A percentile compares a stretch with the other conserved stretches of the same genome.
Conservation (phyloP, 2,113 vertebrate species). For the Syrmaticus mikado region DNA sequence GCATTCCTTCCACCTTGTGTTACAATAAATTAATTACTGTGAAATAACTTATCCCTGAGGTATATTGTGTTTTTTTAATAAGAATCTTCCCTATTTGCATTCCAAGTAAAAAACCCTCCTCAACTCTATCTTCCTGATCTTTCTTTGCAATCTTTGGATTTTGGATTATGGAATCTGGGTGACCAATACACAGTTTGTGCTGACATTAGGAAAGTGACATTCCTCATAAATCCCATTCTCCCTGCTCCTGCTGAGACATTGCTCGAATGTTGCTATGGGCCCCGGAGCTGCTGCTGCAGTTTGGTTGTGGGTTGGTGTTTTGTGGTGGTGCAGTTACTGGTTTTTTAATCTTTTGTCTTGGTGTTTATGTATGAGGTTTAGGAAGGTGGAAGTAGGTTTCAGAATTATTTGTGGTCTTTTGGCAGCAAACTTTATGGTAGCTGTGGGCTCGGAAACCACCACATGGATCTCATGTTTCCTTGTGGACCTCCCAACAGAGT, state of each 20-base stretch:
- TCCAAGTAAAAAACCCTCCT: neutral
- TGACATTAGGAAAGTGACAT: neutral
- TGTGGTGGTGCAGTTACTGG: neutral
- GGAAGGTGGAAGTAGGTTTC: neutral
- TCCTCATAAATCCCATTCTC: neutral
- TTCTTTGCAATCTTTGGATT: neutral
- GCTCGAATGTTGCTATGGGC: neutral
- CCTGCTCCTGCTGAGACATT: neutral
- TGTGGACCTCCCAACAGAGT: neutral
- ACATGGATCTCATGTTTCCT: neutral
- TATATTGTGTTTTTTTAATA: neutral
- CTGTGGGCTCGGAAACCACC: neutral
- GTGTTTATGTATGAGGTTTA: neutral
- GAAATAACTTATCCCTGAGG: neutral
- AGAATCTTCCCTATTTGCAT: neutral
- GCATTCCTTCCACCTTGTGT: neutral
- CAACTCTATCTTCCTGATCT: neutral
- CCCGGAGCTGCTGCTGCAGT: neutral
- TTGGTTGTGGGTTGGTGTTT: neutral
- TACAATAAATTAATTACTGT: slow-evolving; percentile 6
- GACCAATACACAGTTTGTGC: neutral
- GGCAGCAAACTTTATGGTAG: neutral
- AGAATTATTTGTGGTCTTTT: neutral
- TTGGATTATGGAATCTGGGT: neutral
- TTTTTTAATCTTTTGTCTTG: neutral